Evolutionary conservation across 2,888 invertebrate genomes (phyloP).

Genomic region (Chalcosyrphus nemorum): DNA sequence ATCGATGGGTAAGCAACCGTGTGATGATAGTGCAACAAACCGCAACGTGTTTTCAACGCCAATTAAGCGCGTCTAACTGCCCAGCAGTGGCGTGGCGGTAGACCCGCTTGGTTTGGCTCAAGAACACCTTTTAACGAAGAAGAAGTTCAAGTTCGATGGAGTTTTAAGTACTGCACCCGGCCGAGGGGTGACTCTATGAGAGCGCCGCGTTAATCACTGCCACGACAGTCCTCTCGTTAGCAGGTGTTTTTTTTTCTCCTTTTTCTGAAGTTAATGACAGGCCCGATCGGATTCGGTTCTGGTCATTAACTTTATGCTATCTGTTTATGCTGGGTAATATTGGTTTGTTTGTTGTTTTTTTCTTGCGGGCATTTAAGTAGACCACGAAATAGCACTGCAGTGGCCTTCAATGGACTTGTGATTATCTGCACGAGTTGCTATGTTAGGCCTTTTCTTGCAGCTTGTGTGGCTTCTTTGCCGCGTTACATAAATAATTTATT

Average conservation of each 20-base stretch:
- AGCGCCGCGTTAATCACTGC: background rate
- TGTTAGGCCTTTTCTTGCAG: background rate
- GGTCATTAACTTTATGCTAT: conserved; percentile 11
- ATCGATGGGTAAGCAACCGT: conserved; percentile 37
- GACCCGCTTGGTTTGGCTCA: conserved; percentile 21
- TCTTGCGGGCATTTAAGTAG: conserved; percentile 13
- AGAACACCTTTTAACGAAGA: conserved; percentile 10
- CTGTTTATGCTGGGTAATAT: background rate
- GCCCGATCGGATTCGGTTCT: conserved; percentile 38
- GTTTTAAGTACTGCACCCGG: background rate
- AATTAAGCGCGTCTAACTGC: conserved; percentile 45
- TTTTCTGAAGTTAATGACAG: conserved; percentile 19
- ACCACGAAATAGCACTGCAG: conserved; percentile 26
- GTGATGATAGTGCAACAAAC: conserved; percentile 41
- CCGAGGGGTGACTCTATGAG: background rate
- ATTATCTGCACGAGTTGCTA: background rate
- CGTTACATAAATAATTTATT: conserved; percentile 27
- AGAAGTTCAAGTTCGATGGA: conserved; percentile 26
- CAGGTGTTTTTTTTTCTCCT: conserved; percentile 2
- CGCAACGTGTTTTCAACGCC: conserved; percentile 47
- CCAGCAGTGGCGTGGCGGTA: too few relatives aligned
- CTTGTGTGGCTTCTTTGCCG: conserved; percentile 44
- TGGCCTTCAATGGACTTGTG: conserved; percentile 38
- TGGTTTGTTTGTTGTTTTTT: conserved; percentile 1
- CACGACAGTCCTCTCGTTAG: conserved; percentile 15